Conservation (phyloP, 2,888 invertebrate genomes). For the Saturnia japonica region DNA sequence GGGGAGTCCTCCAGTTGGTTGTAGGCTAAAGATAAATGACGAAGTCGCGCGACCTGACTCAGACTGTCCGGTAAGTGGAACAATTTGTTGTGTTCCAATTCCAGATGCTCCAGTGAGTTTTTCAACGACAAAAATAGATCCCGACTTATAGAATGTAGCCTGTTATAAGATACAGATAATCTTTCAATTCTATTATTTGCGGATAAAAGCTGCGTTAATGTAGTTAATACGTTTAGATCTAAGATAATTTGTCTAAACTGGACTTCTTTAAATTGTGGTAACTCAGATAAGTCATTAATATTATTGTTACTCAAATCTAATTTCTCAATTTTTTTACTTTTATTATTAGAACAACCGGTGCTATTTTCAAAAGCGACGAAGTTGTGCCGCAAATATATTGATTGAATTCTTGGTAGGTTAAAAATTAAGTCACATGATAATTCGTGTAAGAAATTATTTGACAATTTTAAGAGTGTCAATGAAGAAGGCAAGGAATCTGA, state of each 20-base stretch:
- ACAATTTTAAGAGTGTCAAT: conserved; percentile 86
- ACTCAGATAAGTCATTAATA: conserved; percentile 85
- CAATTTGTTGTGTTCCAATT: conserved; percentile 91
- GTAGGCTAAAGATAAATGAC: conserved; percentile 91
- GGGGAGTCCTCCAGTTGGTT: conserved; percentile 84
- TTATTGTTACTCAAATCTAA: conserved; percentile 93
- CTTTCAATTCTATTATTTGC: conserved; percentile 87
- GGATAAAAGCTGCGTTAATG: conserved; percentile 85
- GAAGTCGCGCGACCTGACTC: conserved; percentile 84
- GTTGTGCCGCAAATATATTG: conserved; percentile 85
- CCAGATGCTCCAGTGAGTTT: conserved; percentile 89
- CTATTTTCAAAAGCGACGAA: conserved; percentile 65
- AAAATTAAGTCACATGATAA: conserved; percentile 85
- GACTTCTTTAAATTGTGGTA: conserved; percentile 86
- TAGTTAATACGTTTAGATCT: conserved; percentile 88
- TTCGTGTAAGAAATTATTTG: conserved; percentile 86
- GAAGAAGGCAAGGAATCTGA: conserved; percentile 84
- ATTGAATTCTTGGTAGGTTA: conserved; percentile 84
- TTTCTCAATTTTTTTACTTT: conserved; percentile 87
- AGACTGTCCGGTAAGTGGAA: conserved; percentile 87
- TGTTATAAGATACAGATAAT: conserved; percentile 90
- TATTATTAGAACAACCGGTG: conserved; percentile 69
- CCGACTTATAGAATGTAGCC: conserved; percentile 85
- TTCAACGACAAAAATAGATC: conserved; percentile 88
- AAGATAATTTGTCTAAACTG: conserved; percentile 91